Evolutionary conservation across 2,113 vertebrate genomes (phyloP).

Genomic region (Rhodinocichla rosea): DNA sequence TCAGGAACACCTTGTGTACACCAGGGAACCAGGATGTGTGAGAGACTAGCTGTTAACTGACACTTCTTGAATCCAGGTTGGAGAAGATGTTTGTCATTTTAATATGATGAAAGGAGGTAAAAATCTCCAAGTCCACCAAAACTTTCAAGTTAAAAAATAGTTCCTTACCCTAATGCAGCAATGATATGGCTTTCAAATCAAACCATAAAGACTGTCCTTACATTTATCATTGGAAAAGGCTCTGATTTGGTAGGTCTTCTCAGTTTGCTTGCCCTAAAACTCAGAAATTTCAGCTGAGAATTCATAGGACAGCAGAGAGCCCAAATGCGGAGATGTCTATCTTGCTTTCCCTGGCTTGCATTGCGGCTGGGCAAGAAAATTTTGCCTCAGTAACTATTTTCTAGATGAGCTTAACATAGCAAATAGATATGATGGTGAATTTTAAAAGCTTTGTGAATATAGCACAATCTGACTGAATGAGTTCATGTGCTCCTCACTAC

Average conservation of each 20-base stretch:
- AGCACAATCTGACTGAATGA: not conserved
- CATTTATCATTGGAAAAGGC: not conserved
- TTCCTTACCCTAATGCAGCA: not conserved
- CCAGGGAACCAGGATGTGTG: conserved; percentile 41
- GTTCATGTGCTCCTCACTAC: not conserved
- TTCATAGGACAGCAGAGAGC: not conserved
- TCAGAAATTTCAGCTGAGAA: not conserved
- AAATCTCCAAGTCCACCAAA: not conserved
- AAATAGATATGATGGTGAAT: not conserved
- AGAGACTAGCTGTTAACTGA: conserved; percentile 45
- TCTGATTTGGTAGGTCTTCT: not conserved
- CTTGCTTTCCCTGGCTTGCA: not conserved
- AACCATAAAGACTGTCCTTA: not conserved
- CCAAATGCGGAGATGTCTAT: not conserved
- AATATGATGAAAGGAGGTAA: not conserved
- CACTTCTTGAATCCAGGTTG: conserved; percentile 8
- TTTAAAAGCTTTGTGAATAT: not conserved
- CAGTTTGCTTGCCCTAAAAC: not conserved
- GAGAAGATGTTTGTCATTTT: not conserved
- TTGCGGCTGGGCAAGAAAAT: not conserved
- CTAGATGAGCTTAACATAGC: not conserved
- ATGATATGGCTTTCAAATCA: not conserved
- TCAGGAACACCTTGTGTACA: conserved; percentile 3
- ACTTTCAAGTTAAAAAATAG: not conserved
- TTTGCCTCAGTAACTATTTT: not conserved